Evolutionary conservation across 2,888 invertebrate species (phyloP).

Genomic region (Mactromeris polynyma): DNA sequence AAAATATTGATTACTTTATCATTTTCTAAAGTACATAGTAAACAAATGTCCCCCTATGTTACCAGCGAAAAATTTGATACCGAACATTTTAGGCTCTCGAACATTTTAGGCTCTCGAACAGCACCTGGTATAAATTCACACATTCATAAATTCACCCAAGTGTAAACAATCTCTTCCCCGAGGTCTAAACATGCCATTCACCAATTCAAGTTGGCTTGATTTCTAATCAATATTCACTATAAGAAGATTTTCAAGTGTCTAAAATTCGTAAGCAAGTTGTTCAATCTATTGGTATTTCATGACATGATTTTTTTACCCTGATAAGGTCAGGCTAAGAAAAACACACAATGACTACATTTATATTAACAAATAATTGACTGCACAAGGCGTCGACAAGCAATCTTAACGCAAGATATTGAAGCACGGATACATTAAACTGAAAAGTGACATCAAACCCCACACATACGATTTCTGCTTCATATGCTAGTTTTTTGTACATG

Average conservation of each 20-base stretch:
- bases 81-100: conserved; percentile 22
- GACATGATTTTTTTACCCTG: conserved; percentile 5
- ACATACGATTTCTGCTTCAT: too few species aligned
- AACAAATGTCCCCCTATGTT: neutral
- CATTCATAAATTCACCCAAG: conserved; percentile 63
- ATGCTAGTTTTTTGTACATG: too few species aligned
- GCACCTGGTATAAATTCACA: conserved; percentile 67
- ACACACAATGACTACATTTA: conserved; percentile 8
- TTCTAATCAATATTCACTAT: conserved; percentile 40
- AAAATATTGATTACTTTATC: conserved; percentile 14
- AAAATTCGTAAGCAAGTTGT: neutral
- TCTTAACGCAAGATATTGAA: neutral
- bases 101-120: conserved; percentile 23
- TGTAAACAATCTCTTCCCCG: conserved; percentile 55
- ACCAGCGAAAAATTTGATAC: conserved; percentile 55
- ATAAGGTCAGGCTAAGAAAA: conserved; percentile 16
- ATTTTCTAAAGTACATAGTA: neutral
- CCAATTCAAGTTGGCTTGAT: conserved; percentile 35
- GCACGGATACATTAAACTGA: too few species aligned
- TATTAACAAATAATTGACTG: conserved; percentile 16
- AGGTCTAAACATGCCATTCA: conserved; percentile 64
- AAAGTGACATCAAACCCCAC: too few species aligned
- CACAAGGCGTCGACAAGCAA: neutral
- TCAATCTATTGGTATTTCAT: neutral
- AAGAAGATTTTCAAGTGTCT: conserved; percentile 19